Evolutionary conservation across 2,797 vertebrate genomes (phyloP).

Genomic region (Mycteria americana): DNA sequence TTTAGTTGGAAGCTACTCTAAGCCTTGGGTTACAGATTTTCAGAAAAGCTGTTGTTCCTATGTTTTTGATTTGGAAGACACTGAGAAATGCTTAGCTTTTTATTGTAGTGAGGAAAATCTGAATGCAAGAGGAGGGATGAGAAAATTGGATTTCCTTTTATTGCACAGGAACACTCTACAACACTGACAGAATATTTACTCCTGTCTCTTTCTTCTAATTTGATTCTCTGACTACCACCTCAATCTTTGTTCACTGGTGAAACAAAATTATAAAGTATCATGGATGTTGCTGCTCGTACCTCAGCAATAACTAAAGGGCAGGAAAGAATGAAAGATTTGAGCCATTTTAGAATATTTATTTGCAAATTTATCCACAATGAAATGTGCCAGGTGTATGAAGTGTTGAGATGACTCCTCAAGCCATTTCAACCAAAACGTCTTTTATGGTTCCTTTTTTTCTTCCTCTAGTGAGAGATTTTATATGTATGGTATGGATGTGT

Average conservation of each 20-base stretch:
- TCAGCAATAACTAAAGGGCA: neutral
- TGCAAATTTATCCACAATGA: neutral
- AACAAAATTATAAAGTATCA: neutral
- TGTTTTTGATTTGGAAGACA: neutral
- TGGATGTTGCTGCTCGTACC: neutral
- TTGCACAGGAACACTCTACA: neutral
- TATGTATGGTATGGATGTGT: neutral
- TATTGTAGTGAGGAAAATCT: neutral
- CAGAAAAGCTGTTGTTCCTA: neutral
- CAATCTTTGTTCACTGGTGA: conserved; percentile 2
- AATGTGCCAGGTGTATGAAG: neutral
- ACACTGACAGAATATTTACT: conserved; percentile 25
- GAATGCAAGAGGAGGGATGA: neutral
- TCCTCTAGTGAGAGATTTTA: neutral
- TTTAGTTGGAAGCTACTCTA: neutral
- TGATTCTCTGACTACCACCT: conserved; percentile 4
- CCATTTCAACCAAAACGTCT: neutral
- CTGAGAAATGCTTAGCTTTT: neutral
- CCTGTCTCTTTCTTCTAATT: conserved; percentile 19
- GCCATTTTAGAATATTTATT: neutral
- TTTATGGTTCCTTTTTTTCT: neutral
- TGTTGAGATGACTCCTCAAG: neutral
- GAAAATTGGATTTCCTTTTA: conserved; percentile 38
- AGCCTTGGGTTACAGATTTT: neutral
- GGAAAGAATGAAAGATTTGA: neutral